Base-by-base conservation (phyloP, 2,113 vertebrate genomes). In the Panurus biarmicus region DNA sequence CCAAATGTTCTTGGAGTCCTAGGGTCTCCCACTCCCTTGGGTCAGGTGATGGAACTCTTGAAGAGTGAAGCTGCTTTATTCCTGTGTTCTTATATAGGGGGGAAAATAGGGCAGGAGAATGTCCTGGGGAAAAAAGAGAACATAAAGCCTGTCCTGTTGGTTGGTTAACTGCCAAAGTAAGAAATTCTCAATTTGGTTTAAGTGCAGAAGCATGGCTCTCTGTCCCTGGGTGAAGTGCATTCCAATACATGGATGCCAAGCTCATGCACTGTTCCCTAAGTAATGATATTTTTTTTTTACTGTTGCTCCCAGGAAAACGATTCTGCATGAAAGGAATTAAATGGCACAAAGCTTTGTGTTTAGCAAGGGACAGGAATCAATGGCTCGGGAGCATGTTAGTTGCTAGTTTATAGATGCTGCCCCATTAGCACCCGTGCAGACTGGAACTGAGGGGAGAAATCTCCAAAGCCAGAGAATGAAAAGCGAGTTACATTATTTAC, bases 261-360 rank as follows among this genome's bases (percentile, higher is more conserved):
- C 82, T 91, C 47, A 10, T 87, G 57, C 40, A 38, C n/a, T 93
- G 85, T 79, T 97, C 93, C 78, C 87, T 79, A 44, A 78, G 67
- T 93, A 91, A 64, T 85, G 45, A 65, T 89, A 36, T 44, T 80
- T 90, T 95, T 80, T 90, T 95, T 92, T 94, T 57, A 88, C 38
- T 76, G 83, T 80, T 92, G 64, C 79, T 96, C 88, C 92, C 95
- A 74, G 76, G 77, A 93, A 90, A 71, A 60, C 3, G 10, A 77
- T 93, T 51, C 47, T 86, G 72, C 75, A 60, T 70, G 36, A 80
- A 92, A 95, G 35, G n/a, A 93, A 95, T 95, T 93, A 95, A 95
- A 92, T 90, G 56, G 47, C 60, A 61, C 0, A 2, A 83, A 92
- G 64, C 83, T 96, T 95, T 90, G 72, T 93, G 83, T 92, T 84